These are phyloP conservation scores for Acromyrmex echinatior DNA, from an alignment of 1,140 invertebrate species.

Conservation along the genomic window DNA sequence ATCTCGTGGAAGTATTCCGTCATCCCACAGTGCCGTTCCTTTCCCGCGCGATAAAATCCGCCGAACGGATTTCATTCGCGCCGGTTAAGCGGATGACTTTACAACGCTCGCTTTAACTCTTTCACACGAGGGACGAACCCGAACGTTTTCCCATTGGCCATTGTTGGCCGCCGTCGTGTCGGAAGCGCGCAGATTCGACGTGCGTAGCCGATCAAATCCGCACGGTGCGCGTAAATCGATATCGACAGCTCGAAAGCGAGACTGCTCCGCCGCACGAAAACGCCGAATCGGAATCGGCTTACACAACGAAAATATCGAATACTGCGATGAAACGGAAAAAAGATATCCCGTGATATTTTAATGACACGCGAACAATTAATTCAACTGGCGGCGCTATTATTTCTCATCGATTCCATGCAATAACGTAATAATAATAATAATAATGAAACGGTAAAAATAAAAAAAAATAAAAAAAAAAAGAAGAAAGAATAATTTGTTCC, in stretches of 20 bases:
- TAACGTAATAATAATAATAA: slow-evolving; percentile 17
- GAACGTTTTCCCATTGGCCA: slow-evolving; percentile 38
- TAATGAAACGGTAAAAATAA: not conserved
- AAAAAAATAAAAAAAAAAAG: not conserved
- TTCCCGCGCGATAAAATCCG: slow-evolving; percentile 64
- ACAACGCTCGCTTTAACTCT: slow-evolving; percentile 55
- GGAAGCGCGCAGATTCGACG: slow-evolving; percentile 25
- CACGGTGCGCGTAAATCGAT: slow-evolving; percentile 54
- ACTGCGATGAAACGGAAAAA: not conserved
- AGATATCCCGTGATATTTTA: slow-evolving; percentile 39
- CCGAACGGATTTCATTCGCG: slow-evolving; percentile 67
- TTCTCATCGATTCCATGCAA: slow-evolving; percentile 22
- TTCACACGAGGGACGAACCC: slow-evolving; percentile 23
- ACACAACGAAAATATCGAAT: slow-evolving; percentile 57
- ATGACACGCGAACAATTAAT: slow-evolving; percentile 50
- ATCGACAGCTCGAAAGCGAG: slow-evolving; percentile 61
- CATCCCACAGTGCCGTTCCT: slow-evolving; percentile 45
- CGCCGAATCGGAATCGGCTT: slow-evolving; percentile 56
- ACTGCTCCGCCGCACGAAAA: slow-evolving; percentile 18
- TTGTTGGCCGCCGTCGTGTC: slow-evolving; percentile 17
- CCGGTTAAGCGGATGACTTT: slow-evolving; percentile 60
- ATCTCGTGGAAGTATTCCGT: slow-evolving; percentile 63
- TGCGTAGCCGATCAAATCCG: slow-evolving; percentile 57
- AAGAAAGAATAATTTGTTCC: slow-evolving; percentile 7
- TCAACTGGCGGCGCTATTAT: not conserved